Evolutionary conservation across 2,113 vertebrate genomes (phyloP).

Genomic region (Phylloscopus whistleri): DNA sequence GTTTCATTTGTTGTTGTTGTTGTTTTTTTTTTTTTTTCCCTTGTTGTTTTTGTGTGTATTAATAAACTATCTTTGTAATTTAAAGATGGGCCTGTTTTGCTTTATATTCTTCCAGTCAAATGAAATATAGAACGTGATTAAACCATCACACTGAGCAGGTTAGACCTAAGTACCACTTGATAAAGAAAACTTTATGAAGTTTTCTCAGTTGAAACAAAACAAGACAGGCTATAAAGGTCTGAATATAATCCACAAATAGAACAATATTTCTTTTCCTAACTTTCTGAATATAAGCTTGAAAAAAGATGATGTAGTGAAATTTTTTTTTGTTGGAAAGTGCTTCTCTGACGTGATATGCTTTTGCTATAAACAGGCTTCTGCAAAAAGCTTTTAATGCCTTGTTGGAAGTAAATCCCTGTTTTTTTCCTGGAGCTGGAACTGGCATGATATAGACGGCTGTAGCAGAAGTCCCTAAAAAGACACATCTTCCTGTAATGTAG

Average conservation of each 20-base stretch:
- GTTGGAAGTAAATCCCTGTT: neutral
- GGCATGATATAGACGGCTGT: neutral
- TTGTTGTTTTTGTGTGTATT: too few species aligned
- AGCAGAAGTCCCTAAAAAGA: neutral
- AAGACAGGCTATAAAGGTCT: neutral
- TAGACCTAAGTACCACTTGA: neutral
- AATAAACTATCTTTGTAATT: too few species aligned
- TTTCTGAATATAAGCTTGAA: neutral
- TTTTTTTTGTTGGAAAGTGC: neutral
- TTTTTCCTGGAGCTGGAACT: neutral
- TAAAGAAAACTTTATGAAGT: neutral
- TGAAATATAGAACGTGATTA: too few species aligned
- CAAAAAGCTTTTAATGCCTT: neutral
- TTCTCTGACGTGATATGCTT: neutral
- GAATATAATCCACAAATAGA: neutral
- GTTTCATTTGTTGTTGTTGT: too few species aligned
- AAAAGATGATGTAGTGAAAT: neutral
- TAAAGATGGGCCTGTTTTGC: too few species aligned
- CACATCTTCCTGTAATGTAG: neutral
- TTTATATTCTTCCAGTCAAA: too few species aligned
- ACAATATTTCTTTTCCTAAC: neutral
- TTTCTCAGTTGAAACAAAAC: neutral
- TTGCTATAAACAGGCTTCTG: neutral
- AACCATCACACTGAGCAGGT: too few species aligned
- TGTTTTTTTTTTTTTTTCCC: too few species aligned